A percentile compares a stretch with the other conserved stretches of the same genome.
Evolutionary conservation across 2,888 invertebrate species (phyloP).

Genomic region (Artemia sinica): DNA sequence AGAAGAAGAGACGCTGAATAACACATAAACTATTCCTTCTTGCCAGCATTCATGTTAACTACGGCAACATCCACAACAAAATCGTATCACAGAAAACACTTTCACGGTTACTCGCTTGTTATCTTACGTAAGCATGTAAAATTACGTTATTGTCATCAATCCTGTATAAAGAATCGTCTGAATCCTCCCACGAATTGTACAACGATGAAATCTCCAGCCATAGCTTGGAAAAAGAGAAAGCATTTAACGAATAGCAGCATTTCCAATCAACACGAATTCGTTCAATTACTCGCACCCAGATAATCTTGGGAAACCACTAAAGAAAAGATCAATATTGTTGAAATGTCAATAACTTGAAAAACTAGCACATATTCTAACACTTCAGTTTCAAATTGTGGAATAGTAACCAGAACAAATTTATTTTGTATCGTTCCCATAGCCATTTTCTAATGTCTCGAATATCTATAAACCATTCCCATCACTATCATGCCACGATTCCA

Average conservation of each 20-base stretch:
- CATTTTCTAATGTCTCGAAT: background rate
- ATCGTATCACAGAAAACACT: too few relatives aligned
- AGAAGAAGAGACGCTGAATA: too few relatives aligned
- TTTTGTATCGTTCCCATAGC: too few relatives aligned
- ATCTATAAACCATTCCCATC: slow-evolving; percentile 48
- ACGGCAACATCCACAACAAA: too few relatives aligned
- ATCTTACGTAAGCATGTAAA: too few relatives aligned
- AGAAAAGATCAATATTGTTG: slow-evolving; percentile 23
- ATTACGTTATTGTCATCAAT: background rate
- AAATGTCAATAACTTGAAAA: too few relatives aligned
- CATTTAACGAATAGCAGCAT: slow-evolving; percentile 64
- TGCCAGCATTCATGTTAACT: too few relatives aligned
- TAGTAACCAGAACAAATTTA: background rate
- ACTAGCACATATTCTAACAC: too few relatives aligned
- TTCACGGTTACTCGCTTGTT: too few relatives aligned
- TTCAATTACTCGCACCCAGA: slow-evolving; percentile 65
- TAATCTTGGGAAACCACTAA: slow-evolving; percentile 68
- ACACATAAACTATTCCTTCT: too few relatives aligned
- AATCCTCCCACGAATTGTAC: slow-evolving; percentile 59
- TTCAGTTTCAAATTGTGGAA: too few relatives aligned
- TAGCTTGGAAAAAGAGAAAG: slow-evolving; percentile 64
- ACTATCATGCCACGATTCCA: slow-evolving; percentile 66
- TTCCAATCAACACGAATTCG: slow-evolving; percentile 65
- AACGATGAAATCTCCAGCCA: slow-evolving; percentile 63
- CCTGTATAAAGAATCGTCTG: slow-evolving; percentile 4